These are phyloP conservation scores for Montipora sp. DNA, from an alignment of 64 coral and sea anemone species.

Conservation along the genomic window DNA sequence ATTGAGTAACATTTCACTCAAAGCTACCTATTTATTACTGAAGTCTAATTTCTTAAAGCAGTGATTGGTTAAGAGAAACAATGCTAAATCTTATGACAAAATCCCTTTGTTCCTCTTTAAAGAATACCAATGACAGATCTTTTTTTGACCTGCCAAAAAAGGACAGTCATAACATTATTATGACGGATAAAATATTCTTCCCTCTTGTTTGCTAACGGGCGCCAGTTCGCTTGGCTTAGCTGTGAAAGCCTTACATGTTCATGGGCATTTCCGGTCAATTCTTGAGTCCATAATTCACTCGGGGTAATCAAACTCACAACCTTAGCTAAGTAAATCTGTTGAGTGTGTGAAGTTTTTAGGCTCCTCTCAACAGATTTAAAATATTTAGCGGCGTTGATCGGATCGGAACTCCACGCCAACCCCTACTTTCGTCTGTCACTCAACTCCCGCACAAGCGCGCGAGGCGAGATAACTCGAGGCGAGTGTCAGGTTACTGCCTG, in stretches of 20 bases:
- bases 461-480: background rate
- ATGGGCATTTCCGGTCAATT: slow-evolving; percentile 12
- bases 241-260: background rate
- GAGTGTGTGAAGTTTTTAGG: slow-evolving; percentile 17
- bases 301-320: background rate
- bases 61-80: slow-evolving; percentile 8
- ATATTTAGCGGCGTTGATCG: background rate
- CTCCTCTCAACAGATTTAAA: background rate
- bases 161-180: slow-evolving; percentile 47
- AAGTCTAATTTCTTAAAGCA: too few relatives aligned
- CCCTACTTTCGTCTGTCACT: slow-evolving; percentile 48
- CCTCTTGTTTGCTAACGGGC: slow-evolving; percentile 32
- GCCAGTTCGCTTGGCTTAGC: slow-evolving; percentile 3
- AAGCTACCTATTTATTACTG: background rate
- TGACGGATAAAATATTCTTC: slow-evolving; percentile 40
- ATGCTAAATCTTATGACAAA: background rate
- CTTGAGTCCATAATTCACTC: background rate
- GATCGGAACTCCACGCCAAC: background rate
- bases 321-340: slow-evolving; percentile 27
- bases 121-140: slow-evolving; percentile 24
- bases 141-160: slow-evolving; percentile 18
- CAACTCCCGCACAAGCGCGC: slow-evolving; percentile 20
- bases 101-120: slow-evolving; percentile 10
- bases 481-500: slow-evolving; percentile 63
- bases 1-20: background rate